Percentiles rank a stretch among this genome's conserved stretches.
Conservation (phyloP, 1,140 invertebrate species). For the Pararge aegeria region DNA sequence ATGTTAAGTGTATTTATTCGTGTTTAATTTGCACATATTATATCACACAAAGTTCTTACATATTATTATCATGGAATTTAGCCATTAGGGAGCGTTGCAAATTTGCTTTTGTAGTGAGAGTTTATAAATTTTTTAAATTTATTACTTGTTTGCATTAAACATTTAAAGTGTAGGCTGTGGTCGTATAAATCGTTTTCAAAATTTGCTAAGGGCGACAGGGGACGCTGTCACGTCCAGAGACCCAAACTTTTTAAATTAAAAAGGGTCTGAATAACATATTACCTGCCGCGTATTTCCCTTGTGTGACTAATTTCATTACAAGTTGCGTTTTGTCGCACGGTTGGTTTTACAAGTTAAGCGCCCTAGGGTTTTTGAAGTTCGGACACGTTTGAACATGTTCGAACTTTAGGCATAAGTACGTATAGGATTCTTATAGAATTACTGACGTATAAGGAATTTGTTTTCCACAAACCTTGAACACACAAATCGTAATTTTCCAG, state of each 20-base stretch:
- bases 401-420: neutral
- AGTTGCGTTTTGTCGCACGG: slow-evolving; percentile 7
- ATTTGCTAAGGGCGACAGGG: slow-evolving; percentile 1
- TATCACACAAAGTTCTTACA: too few species aligned
- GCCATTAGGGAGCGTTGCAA: too few species aligned
- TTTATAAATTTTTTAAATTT: neutral
- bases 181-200: neutral
- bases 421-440: neutral
- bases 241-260: slow-evolving; percentile 18
- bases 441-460: too few species aligned
- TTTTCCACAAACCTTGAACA: too few species aligned
- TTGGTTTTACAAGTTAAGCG: neutral
- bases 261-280: slow-evolving; percentile 18
- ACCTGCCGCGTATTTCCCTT: slow-evolving; percentile 14
- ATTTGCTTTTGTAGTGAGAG: too few species aligned
- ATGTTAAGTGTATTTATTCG: too few species aligned
- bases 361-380: slow-evolving; percentile 2
- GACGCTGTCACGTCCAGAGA: slow-evolving; percentile 4
- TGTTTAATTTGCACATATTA: too few species aligned
- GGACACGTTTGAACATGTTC: neutral
- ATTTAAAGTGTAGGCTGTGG: neutral
- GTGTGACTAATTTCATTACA: slow-evolving; percentile 10
- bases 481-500: too few species aligned
- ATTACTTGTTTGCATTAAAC: neutral
- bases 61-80: too few species aligned